A percentile compares a stretch with the other conserved stretches of the same genome.
These are phyloP conservation scores for Chrosomus eos DNA, from an alignment of 2,797 vertebrate species.

Conservation along the genomic window DNA sequence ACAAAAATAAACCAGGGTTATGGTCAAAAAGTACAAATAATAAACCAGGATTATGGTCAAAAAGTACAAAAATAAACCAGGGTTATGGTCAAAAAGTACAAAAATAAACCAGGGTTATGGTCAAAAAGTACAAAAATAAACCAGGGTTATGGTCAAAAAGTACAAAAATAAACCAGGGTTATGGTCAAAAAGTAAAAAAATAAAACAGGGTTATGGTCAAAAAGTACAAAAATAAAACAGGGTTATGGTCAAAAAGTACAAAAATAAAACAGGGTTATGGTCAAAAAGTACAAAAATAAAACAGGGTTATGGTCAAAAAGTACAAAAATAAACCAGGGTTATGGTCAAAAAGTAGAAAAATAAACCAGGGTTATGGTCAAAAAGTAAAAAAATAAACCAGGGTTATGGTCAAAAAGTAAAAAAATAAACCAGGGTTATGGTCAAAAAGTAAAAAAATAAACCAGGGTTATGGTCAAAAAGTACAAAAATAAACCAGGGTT, in stretches of 20 bases:
- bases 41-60: not conserved
- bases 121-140: not conserved
- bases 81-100: not conserved
- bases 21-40: too few relatives aligned
- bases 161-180: not conserved
- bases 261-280: not conserved
- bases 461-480: not conserved
- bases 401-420: not conserved
- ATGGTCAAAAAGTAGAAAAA: too few relatives aligned
- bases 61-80: not conserved
- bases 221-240: not conserved
- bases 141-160: not conserved
- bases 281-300: not conserved
- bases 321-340: not conserved
- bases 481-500: not conserved
- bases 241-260: not conserved
- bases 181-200: too few relatives aligned
- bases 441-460: not conserved
- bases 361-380: not conserved
- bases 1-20: not conserved
- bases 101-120: not conserved
- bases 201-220: not conserved
- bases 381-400: not conserved
- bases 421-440: not conserved
- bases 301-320: not conserved